A percentile compares a stretch with the other conserved stretches of the same genome.
phyloP scores from a whole-genome alignment of 2,797 vertebrate species.

The Coccyzus lansbergi region DNA sequence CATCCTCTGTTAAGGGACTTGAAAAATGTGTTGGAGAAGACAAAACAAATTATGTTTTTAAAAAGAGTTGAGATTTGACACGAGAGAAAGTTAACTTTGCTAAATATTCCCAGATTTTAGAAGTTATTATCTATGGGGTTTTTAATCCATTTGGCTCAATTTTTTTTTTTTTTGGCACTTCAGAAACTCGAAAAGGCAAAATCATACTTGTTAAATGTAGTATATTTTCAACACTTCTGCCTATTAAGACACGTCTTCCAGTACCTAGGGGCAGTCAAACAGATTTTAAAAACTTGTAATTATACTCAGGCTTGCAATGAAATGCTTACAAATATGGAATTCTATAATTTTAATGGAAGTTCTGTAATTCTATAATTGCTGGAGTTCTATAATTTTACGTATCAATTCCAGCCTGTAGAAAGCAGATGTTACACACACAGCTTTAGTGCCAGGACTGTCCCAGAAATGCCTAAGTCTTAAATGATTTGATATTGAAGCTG shows the following conservation, averaged over 20 bases:
- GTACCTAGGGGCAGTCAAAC: background rate
- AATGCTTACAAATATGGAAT: background rate
- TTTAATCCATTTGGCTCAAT: background rate
- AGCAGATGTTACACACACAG: background rate
- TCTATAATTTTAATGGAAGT: background rate
- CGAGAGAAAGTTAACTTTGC: background rate
- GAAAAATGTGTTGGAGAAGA: background rate
- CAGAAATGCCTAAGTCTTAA: background rate
- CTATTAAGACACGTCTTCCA: background rate
- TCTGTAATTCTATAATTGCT: background rate
- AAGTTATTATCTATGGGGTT: background rate
- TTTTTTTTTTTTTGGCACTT: background rate
- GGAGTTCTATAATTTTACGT: background rate
- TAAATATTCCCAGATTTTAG: background rate
- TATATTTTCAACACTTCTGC: background rate
- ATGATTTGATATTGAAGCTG: background rate
- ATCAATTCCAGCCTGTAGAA: background rate
- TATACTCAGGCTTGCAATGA: background rate
- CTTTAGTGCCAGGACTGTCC: background rate
- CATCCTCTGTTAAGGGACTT: background rate
- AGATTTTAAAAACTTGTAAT: background rate
- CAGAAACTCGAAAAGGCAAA: background rate
- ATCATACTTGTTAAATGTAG: background rate
- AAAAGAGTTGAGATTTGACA: background rate
- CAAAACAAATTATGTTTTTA: background rate